Base-by-base conservation (phyloP, 1,140 invertebrate species). In the Magallana angulata region DNA sequence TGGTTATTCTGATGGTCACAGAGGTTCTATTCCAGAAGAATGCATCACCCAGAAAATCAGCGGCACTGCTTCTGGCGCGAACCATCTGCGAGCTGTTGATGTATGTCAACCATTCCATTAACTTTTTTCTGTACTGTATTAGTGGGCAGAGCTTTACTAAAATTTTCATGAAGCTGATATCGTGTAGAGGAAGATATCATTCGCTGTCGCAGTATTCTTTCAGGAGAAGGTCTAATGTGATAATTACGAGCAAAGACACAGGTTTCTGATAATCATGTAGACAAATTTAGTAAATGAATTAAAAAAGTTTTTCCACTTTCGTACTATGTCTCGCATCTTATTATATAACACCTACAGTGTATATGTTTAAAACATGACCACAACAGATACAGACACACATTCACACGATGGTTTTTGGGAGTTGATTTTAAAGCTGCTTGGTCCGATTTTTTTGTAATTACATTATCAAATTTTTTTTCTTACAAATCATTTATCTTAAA, bases 71-170 rank as follows among this genome's bases (percentile, higher is more conserved):
- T 9, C 18, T 76, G 4, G 68, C 24, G 24, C 24, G 68, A 36
- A 76, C 68, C 4, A 30, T 76, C 24, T 76, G 68, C 24, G 68
- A 76, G 24, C 14, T 76, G 68, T 24, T 76, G 5, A 76, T 76
- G 68, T 76, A 76, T 12, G 18, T 76, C 6, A 76, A 76, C 36
- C 68, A 76, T 76, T 76, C 18, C 24, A 76, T 76, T 5, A 76
- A 76, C 30, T 76, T 76, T 9, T 12, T 76, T 8, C 68, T 76
- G 9, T 76, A 76, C 6, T 76, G 68, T 76, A 18, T 76, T 2
- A 76, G 68, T 11, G 68, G 68, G 1, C 68, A 24, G 4, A 76
- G 30, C 12, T 76, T 76, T 30, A 76, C 68, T 30, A 30, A 7
- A 7, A 12, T 24, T 2, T 12, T 76, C 7, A 76, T 30, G 14